phyloP scores from a whole-genome alignment of 2,113 vertebrate genomes.

The Cyprinodon brontotheroides region DNA sequence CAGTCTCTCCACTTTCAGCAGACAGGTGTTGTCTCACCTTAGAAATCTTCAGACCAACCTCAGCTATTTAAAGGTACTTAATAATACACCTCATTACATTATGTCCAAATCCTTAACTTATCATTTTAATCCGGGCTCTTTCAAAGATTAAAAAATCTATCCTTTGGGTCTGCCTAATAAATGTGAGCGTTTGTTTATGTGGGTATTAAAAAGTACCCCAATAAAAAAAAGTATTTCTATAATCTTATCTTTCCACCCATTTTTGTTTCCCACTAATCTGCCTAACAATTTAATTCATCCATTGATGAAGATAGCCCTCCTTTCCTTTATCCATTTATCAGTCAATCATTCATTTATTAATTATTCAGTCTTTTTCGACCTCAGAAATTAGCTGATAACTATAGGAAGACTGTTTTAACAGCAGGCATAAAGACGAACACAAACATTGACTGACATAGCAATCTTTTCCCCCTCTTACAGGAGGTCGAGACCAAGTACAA shows the following conservation, averaged over 20 bases:
- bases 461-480: conserved; percentile 66
- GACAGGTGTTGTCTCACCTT: conserved; percentile 89
- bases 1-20: conserved; percentile 78
- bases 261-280: not conserved
- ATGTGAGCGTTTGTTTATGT: no score
- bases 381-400: not conserved
- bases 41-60: conserved; percentile 89
- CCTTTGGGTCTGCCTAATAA: no score
- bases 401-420: not conserved
- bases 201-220: no score
- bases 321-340: no score
- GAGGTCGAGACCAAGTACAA: conserved; percentile 92
- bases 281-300: not conserved
- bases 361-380: not conserved
- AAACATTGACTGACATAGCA: conserved; percentile 1
- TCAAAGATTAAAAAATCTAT: not conserved
- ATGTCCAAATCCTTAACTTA: not conserved
- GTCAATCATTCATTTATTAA: no score
- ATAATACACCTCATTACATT: not conserved
- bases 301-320: no score
- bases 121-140: not conserved
- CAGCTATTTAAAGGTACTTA: conserved; percentile 79
- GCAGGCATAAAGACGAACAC: not conserved
- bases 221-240: no score
- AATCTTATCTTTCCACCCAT: no score